Conservation (phyloP, 2,113 vertebrate species). For the Phylloscopus trochiloides region DNA sequence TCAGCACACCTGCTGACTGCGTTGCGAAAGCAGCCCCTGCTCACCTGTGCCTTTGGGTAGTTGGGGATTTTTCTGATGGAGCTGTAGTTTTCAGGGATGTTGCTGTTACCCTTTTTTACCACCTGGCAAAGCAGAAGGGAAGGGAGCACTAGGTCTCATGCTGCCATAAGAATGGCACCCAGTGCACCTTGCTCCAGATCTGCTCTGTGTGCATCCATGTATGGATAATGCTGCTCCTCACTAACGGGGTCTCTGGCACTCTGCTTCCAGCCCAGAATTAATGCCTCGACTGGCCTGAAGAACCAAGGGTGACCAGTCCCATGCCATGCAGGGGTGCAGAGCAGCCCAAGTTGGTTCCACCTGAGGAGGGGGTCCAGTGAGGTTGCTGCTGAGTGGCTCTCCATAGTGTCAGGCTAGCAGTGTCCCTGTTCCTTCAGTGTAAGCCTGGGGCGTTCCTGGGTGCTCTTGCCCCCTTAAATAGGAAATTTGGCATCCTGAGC, state of each 20-base stretch:
- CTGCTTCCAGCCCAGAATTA: neutral
- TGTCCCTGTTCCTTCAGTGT: neutral
- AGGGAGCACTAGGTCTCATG: neutral
- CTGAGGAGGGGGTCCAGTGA: neutral
- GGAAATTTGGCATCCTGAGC: neutral
- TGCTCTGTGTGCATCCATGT: rapidly evolving
- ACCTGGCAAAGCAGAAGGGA: neutral
- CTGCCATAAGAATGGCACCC: neutral
- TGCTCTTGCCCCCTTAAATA: neutral
- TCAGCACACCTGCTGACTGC: neutral
- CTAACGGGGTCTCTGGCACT: rapidly evolving
- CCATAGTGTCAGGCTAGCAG: neutral
- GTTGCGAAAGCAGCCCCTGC: neutral
- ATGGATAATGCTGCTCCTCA: rapidly evolving
- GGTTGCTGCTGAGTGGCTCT: neutral
- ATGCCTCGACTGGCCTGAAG: neutral
- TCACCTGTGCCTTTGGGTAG: neutral
- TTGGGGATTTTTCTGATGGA: neutral
- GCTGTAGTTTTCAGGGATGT: neutral
- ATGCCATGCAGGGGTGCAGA: neutral
- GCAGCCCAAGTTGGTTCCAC: neutral
- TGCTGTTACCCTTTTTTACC: neutral
- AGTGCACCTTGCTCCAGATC: neutral
- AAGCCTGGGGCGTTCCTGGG: neutral
- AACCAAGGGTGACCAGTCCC: neutral